Conservation (phyloP, 2,888 invertebrate species). For the Nephrotoma guestfalica region DNA sequence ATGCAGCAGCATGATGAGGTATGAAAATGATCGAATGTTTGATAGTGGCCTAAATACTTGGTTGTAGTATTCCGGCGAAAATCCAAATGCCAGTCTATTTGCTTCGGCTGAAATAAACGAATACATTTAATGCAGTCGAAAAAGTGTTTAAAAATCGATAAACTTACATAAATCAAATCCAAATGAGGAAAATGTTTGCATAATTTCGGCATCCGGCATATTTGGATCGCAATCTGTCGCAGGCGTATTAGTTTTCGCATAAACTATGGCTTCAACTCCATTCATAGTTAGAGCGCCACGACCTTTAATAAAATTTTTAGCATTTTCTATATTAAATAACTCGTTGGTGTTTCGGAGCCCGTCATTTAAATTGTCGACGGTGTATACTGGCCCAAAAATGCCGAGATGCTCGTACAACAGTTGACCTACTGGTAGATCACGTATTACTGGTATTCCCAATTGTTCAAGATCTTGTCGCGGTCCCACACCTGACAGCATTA, state of each 20-base stretch:
- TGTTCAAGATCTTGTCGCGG: conserved; percentile 31
- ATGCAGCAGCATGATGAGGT: conserved; percentile 39
- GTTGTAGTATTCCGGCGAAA: conserved; percentile 27
- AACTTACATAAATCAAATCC: conserved; percentile 37
- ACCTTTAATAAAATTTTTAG: conserved; percentile 22
- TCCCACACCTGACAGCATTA: conserved; percentile 44
- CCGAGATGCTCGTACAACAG: conserved; percentile 41
- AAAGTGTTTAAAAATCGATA: background rate
- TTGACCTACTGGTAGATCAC: conserved; percentile 36
- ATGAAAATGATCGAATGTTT: conserved; percentile 31
- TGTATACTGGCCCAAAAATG: conserved; percentile 30
- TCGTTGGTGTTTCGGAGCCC: background rate
- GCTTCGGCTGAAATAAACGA: conserved; percentile 1
- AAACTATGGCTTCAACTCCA: conserved; percentile 43
- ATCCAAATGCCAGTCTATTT: conserved; percentile 31
- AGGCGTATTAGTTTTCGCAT: conserved; percentile 38
- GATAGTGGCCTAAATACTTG: conserved; percentile 26
- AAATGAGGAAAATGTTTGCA: conserved; percentile 42
- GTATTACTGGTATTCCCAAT: conserved; percentile 27
- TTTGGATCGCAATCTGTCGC: conserved; percentile 35
- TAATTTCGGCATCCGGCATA: conserved; percentile 49
- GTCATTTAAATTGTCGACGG: conserved; percentile 2
- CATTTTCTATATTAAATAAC: background rate
- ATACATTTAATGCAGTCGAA: background rate
- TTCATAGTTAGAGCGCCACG: conserved; percentile 39